These are phyloP conservation scores for Diacarnus erythraeanus DNA, from an alignment of 37 sponge, comb jelly and placozoan species.

Conservation along the genomic window DNA sequence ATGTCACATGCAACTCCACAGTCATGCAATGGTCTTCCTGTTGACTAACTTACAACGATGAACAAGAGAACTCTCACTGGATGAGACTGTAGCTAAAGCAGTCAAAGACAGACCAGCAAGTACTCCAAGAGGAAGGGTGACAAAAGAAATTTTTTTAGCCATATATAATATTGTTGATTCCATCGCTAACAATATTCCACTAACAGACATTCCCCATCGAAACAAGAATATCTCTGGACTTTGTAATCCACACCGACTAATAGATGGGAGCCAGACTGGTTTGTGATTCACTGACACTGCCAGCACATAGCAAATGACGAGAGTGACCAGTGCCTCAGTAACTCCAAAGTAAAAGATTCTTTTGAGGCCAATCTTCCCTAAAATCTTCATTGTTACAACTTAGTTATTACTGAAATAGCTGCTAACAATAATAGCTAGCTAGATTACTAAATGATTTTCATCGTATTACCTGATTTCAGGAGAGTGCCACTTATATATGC, in stretches of 20 bases:
- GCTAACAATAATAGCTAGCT: too few species aligned
- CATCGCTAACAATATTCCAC: constrained; percentile 40
- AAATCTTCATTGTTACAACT: constrained; percentile 46
- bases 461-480: too few species aligned
- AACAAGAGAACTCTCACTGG: constrained; percentile 44
- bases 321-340: constrained; percentile 28
- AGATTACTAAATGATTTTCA: too few species aligned
- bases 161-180: constrained; percentile 42
- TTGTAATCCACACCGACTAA: constrained; percentile 77
- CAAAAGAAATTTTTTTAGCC: constrained; percentile 17
- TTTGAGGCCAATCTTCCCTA: constrained; percentile 15
- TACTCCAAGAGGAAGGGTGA: constrained; percentile 31
- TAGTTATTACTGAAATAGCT: too few species aligned
- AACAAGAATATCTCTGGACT: constrained; percentile 80
- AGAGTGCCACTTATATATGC: too few species aligned
- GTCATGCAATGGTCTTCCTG: too few species aligned
- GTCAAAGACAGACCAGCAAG: constrained; percentile 49
- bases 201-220: constrained; percentile 60
- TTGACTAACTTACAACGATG: constrained; percentile 50
- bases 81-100: constrained; percentile 63
- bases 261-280: constrained; percentile 82
- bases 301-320: constrained; percentile 71
- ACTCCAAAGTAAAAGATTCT: constrained; percentile 47
- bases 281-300: constrained; percentile 74
- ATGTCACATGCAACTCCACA: too few species aligned